Percentiles rank a stretch among this genome's conserved stretches.
phyloP scores from a whole-genome alignment of 2,888 invertebrate species.

The Eumerus sabulonum region DNA sequence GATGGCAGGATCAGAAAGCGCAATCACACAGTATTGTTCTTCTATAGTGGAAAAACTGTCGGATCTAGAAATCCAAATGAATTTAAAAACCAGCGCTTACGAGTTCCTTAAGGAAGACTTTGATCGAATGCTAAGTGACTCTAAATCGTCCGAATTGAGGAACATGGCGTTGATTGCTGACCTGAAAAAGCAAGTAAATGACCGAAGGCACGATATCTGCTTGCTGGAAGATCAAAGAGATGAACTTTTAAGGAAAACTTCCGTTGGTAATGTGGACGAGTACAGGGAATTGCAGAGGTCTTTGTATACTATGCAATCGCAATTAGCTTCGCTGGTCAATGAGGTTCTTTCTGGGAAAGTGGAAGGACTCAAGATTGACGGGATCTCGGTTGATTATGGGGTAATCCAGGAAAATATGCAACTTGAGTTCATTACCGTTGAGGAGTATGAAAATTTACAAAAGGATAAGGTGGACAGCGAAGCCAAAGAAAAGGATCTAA shows the following conservation, averaged over 20 bases:
- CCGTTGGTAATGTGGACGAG: constrained; percentile 72
- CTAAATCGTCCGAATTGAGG: constrained; percentile 72
- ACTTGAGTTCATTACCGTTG: constrained; percentile 74
- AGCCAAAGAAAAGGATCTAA: constrained; percentile 70
- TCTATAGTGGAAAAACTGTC: constrained; percentile 72
- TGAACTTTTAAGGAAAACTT: constrained; percentile 33
- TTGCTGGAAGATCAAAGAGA: constrained; percentile 65
- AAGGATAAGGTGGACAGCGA: constrained; percentile 68
- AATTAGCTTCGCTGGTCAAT: constrained; percentile 73
- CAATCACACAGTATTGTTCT: constrained; percentile 71
- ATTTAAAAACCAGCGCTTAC: constrained; percentile 72
- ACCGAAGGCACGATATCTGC: constrained; percentile 64
- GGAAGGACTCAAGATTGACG: constrained; percentile 70
- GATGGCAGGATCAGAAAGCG: constrained; percentile 73
- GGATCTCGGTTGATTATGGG: constrained; percentile 74
- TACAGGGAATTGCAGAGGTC: constrained; percentile 72
- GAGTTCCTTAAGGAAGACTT: constrained; percentile 75
- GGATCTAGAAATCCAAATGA: constrained; percentile 72
- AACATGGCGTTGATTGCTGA: constrained; percentile 72
- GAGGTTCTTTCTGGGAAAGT: constrained; percentile 72
- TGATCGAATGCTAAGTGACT: constrained; percentile 72
- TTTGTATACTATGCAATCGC: constrained; percentile 72
- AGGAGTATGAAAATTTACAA: constrained; percentile 74
- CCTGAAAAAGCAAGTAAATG: constrained; percentile 71
- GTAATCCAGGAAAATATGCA: constrained; percentile 75